A percentile compares a stretch with the other conserved stretches of the same genome.
phyloP scores from a whole-genome alignment of 2,113 vertebrate species.

The Cariama cristata region DNA sequence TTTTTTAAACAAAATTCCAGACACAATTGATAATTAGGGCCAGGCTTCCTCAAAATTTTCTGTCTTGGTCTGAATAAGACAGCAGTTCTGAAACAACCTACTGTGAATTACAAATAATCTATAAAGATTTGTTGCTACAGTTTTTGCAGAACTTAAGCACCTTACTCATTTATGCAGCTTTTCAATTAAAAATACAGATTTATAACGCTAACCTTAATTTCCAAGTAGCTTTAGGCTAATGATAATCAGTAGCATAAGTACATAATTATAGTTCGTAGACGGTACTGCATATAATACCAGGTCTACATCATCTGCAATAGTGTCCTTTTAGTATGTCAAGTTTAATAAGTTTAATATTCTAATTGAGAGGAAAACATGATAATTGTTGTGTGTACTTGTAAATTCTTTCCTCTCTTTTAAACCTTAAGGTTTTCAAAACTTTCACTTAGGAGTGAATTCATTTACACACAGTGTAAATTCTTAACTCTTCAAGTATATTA shows the following conservation, averaged over 20 bases:
- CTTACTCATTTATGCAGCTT: constrained; percentile 48
- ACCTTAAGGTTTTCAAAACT: constrained; percentile 41
- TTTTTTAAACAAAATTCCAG: not conserved
- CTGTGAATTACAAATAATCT: not conserved
- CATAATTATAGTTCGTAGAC: constrained; percentile 46
- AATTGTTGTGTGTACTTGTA: constrained; percentile 53
- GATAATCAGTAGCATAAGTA: constrained; percentile 57
- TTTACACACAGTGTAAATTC: not conserved
- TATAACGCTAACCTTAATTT: constrained; percentile 60
- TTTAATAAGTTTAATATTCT: constrained; percentile 54
- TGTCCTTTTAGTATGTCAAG: constrained; percentile 64
- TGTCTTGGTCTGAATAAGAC: not conserved
- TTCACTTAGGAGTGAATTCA: constrained; percentile 18
- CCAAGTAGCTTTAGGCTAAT: constrained; percentile 47
- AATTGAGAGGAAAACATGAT: constrained; percentile 41
- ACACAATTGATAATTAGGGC: not conserved
- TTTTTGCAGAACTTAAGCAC: constrained; percentile 17
- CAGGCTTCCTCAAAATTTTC: not conserved
- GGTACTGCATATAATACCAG: constrained; percentile 16
- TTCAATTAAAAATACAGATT: constrained; percentile 46
- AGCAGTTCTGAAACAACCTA: not conserved
- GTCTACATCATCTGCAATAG: constrained; percentile 37
- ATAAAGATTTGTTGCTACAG: not conserved
- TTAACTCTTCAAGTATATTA: not conserved
- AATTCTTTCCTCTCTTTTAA: constrained; percentile 39